These are phyloP conservation scores for Congeria kusceri DNA, from an alignment of 2,888 invertebrate species.

Conservation along the genomic window DNA sequence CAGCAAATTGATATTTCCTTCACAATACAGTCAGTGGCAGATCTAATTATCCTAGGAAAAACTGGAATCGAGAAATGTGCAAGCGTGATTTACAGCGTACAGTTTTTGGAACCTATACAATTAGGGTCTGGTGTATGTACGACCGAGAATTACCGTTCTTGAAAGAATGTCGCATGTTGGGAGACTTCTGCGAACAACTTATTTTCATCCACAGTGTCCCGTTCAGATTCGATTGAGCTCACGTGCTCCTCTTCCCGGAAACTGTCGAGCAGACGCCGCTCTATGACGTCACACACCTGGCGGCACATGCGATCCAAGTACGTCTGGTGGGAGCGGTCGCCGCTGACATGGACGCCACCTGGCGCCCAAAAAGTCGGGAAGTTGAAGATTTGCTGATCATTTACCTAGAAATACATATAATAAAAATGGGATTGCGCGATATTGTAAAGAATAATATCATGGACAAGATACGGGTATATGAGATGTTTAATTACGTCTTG, in stretches of 20 bases:
- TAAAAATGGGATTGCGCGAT: neutral
- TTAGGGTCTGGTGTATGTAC: no score
- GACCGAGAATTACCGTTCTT: constrained; percentile 71
- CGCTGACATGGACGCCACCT: constrained; percentile 72
- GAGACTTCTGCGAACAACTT: constrained; percentile 78
- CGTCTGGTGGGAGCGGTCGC: constrained; percentile 71
- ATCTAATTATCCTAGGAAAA: no score
- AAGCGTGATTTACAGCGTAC: no score
- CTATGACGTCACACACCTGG: constrained; percentile 68
- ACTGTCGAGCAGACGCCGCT: constrained; percentile 56
- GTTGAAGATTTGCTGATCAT: constrained; percentile 57
- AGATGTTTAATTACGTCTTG: no score
- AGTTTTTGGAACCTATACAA: no score
- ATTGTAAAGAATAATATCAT: constrained; percentile 1
- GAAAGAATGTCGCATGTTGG: constrained; percentile 78
- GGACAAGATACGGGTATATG: no score
- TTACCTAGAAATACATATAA: constrained; percentile 51
- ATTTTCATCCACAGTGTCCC: constrained; percentile 25
- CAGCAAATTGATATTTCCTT: no score
- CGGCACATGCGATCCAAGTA: constrained; percentile 79
- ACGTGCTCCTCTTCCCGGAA: constrained; percentile 59
- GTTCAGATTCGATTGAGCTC: neutral
- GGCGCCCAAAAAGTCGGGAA: constrained; percentile 74
- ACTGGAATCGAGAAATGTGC: no score
- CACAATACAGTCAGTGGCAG: no score